These are phyloP conservation scores for Proctacanthus coquilletti DNA, from an alignment of 1,140 invertebrate genomes.

Conservation along the genomic window DNA sequence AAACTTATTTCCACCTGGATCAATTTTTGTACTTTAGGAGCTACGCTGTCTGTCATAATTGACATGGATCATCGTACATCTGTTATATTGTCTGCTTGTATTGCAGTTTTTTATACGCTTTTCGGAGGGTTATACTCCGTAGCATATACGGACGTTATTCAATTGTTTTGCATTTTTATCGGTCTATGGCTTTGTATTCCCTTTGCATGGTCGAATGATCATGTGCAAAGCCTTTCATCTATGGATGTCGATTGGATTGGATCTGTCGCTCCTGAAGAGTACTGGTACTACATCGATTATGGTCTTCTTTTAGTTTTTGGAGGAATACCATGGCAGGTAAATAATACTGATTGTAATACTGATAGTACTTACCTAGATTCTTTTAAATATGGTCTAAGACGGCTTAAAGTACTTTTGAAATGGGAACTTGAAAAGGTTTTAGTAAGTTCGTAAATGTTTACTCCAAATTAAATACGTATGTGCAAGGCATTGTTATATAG, in stretches of 20 bases:
- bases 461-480: too few relatives aligned
- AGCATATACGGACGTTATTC: conserved; percentile 97
- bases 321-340: conserved; percentile 94
- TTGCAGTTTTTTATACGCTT: conserved; percentile 93
- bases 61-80: conserved; percentile 85
- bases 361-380: not conserved
- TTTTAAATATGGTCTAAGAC: not conserved
- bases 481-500: too few relatives aligned
- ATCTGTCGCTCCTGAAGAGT: conserved; percentile 48
- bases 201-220: conserved; percentile 77
- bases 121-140: conserved; percentile 96
- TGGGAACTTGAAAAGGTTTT: not conserved
- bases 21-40: conserved; percentile 37
- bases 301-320: conserved; percentile 87
- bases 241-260: conserved; percentile 88
- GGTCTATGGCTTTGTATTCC: conserved; percentile 97
- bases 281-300: conserved; percentile 79
- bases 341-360: not conserved
- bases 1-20: too few relatives aligned
- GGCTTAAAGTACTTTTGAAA: too few relatives aligned
- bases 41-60: conserved; percentile 90
- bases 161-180: conserved; percentile 96
- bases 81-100: conserved; percentile 87
- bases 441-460: too few relatives aligned
- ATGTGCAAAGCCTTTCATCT: conserved; percentile 59